Evolutionary conservation across 2,797 vertebrate genomes (phyloP).

Genomic region (Iguana delicatissima): DNA sequence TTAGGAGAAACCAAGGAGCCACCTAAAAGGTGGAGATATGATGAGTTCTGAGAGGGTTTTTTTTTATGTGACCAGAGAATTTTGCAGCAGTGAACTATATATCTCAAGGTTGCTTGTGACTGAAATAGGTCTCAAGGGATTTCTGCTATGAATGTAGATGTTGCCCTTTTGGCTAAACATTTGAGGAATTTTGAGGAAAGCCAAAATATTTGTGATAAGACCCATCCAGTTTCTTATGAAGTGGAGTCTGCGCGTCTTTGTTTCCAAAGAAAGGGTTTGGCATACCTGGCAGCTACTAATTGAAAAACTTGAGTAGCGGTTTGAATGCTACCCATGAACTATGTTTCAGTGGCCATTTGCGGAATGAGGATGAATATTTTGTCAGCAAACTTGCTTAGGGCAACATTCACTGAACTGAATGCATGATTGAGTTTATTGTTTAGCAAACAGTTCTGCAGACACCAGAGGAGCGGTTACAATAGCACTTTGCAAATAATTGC

Average conservation of each 20-base stretch:
- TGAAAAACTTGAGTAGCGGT: conserved; percentile 60
- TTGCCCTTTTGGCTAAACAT: not conserved
- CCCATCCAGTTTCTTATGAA: not conserved
- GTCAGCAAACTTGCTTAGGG: conserved; percentile 72
- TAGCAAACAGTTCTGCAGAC: conserved; percentile 72
- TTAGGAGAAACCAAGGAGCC: not conserved
- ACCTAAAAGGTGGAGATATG: not conserved
- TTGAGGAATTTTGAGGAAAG: not conserved
- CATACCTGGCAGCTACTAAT: not conserved
- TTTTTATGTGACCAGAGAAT: not conserved
- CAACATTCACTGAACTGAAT: conserved; percentile 71
- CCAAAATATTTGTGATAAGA: not conserved
- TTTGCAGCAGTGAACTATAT: not conserved
- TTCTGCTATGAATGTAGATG: not conserved
- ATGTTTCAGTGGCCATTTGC: conserved; percentile 54
- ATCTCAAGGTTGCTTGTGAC: not conserved
- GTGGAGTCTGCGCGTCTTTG: not conserved
- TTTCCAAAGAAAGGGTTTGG: not conserved
- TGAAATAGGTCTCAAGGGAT: not conserved
- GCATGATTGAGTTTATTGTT: conserved; percentile 76
- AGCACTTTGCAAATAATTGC: conserved; percentile 70
- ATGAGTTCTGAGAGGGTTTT: no score
- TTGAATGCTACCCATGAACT: not conserved
- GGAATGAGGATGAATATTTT: conserved; percentile 62
- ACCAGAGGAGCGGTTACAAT: conserved; percentile 67